These are phyloP conservation scores for Pelagia noctiluca DNA, from an alignment of 30 jellyfish, hydroid and myxozoan genomes.

Conservation along the genomic window DNA sequence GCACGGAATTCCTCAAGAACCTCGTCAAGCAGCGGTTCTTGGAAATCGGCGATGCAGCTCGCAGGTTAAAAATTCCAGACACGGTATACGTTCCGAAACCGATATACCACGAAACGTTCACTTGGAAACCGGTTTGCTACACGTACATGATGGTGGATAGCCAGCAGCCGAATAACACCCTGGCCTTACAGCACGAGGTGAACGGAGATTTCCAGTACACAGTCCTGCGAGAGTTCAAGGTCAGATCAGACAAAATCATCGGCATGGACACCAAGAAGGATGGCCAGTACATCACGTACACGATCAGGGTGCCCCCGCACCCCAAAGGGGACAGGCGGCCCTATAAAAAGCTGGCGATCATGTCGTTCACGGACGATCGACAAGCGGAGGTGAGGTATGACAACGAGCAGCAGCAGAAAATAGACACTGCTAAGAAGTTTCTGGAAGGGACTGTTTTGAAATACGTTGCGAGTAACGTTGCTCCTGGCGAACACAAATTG, in stretches of 20 bases:
- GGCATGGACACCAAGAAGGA: conserved; percentile 95
- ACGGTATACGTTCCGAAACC: conserved; percentile 95
- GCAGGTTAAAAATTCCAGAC: conserved; percentile 90
- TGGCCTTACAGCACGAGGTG: conserved; percentile 69
- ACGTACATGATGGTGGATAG: conserved; percentile 97
- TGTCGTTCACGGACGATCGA: conserved; percentile 98
- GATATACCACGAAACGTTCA: conserved; percentile 81
- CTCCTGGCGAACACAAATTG: conserved; percentile 95
- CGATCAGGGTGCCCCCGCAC: conserved; percentile 83
- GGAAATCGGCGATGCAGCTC: conserved; percentile 95
- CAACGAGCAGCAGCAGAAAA: conserved; percentile 43
- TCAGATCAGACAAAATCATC: conserved; percentile 95
- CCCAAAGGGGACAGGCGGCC: conserved; percentile 82
- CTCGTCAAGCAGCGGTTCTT: conserved; percentile 92
- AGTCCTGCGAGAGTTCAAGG: conserved; percentile 90
- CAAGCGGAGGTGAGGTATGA: conserved; percentile 88
- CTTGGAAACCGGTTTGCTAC: conserved; percentile 97
- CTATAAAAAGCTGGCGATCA: conserved; percentile 86
- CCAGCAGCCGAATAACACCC: conserved; percentile 91
- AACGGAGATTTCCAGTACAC: conserved; percentile 91
- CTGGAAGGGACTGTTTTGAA: conserved; percentile 96
- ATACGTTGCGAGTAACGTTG: conserved; percentile 85
- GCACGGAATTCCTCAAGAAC: conserved; percentile 97
- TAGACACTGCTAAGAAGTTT: conserved; percentile 90
- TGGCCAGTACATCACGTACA: conserved; percentile 86